Base-by-base conservation (phyloP, 2,797 vertebrate species). In the Molossus alvarezi region DNA sequence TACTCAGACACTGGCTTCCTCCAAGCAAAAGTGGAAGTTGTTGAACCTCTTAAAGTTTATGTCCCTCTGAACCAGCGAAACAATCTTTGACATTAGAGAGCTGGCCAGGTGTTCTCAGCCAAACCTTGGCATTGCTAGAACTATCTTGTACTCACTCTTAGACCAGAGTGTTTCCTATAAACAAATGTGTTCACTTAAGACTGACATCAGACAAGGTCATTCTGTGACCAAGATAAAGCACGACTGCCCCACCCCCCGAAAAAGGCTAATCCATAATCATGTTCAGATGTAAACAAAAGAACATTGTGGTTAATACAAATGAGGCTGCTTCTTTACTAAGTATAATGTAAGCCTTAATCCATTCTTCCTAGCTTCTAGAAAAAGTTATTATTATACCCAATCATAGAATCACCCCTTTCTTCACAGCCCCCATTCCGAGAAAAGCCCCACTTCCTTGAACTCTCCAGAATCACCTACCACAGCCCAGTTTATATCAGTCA, bases 141-240 rank as follows among this genome's bases (percentile, higher is more conserved):
- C 29, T 90, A 7, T 57, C 51, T 15, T 84, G 23, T 27, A 88
- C 25, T 76, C 41, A 55, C 8, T 1, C 17, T 14, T 37, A 25
- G 17, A 17, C 9, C 15, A 65, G 18, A 41, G 2, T 15, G 29
- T 80, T 90, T 87, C 11, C 37, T 67, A 29, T 82, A 60, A 85
- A 67, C 4, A 81, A 80, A 69, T 37, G 79, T 89, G 94, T 97
- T 76, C 29, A n/a, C 87, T 33, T n/a, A 83, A 23, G n/a, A 76
- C 5, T 57, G 53, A 84, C 57, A 48, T 80, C 41, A 64, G 53
- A 79, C 37, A 92, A 45, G 41, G 14, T 76, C 79, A 27, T 75
- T 88, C 51, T 69, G 37, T 91, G 73, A 67, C 23, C 29, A 41
- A 55, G 51, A 21, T 57, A 29, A 77, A 67, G 23, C 45, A 37